These are phyloP conservation scores for Channallabes apus DNA, from an alignment of 2,797 vertebrate genomes.

Conservation along the genomic window DNA sequence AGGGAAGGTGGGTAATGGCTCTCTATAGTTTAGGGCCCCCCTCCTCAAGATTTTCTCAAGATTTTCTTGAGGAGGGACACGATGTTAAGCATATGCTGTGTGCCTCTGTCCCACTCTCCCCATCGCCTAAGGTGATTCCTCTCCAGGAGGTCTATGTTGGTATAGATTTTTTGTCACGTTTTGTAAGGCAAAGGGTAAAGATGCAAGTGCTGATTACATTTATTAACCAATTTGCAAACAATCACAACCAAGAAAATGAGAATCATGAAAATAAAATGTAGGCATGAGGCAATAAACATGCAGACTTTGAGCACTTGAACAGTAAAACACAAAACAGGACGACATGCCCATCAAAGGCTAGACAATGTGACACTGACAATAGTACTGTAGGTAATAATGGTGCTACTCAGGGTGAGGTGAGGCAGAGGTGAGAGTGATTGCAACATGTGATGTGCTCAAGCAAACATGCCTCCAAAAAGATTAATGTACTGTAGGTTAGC, in stretches of 20 bases:
- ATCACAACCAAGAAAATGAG: no score
- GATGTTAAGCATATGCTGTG: not conserved
- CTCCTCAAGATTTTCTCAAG: not conserved
- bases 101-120: not conserved
- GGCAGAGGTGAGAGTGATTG: not conserved
- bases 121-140: not conserved
- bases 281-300: no score
- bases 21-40: not conserved
- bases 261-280: no score
- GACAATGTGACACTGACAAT: not conserved
- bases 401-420: not conserved
- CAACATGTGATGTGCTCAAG: not conserved
- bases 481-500: not conserved
- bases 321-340: not conserved
- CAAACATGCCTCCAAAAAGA: not conserved
- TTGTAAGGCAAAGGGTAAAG: no score
- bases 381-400: not conserved
- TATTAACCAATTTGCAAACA: no score
- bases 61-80: not conserved
- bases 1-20: not conserved
- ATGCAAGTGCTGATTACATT: no score
- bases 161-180: no score
- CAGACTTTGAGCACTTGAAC: slow-evolving; percentile 8
- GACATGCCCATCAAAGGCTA: not conserved
- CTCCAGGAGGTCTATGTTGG: not conserved